Conservation (phyloP, 1,140 invertebrate species). For the Apis cerana region DNA sequence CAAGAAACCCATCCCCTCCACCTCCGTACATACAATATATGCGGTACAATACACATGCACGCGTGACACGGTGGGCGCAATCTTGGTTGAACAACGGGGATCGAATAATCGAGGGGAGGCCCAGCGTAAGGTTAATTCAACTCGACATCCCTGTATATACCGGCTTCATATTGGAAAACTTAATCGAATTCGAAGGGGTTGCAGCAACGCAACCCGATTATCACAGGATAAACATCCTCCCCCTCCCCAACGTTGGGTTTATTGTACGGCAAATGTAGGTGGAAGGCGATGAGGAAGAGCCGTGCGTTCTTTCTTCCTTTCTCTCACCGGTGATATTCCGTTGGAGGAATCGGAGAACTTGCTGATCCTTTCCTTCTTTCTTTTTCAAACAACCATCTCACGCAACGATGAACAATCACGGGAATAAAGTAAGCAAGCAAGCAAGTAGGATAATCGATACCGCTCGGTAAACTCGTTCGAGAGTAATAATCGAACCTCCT, state of each 20-base stretch:
- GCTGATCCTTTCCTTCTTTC: no score
- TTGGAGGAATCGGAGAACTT: no score
- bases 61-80: neutral
- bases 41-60: no score
- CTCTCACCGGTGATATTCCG: no score
- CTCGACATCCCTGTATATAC: neutral
- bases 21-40: no score
- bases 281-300: no score
- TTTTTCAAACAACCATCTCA: no score
- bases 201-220: neutral
- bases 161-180: neutral
- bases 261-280: no score
- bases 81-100: neutral
- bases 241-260: no score
- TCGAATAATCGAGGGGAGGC: neutral
- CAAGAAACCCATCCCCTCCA: neutral
- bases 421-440: no score
- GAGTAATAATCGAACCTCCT: constrained; percentile 5
- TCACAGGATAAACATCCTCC: neutral
- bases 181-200: constrained; percentile 2
- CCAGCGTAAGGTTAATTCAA: neutral
- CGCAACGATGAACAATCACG: no score
- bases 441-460: neutral
- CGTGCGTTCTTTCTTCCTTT: no score
- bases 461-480: neutral